Evolutionary conservation across 2,797 vertebrate genomes (phyloP).

Genomic region (Sebastes oblongus): DNA sequence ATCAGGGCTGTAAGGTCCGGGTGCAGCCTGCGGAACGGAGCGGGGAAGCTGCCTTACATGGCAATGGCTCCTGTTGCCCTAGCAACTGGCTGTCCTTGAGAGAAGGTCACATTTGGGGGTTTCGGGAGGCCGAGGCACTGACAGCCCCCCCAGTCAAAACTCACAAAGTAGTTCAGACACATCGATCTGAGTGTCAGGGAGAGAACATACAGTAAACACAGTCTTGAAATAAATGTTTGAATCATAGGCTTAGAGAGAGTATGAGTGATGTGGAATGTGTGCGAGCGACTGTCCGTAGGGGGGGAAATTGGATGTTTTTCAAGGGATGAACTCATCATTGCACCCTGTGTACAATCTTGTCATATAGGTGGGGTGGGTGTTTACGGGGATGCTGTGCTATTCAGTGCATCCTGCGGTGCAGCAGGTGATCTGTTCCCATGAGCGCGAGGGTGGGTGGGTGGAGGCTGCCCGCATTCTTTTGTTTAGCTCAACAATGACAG

Average conservation of each 20-base stretch:
- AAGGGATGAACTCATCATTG: not conserved
- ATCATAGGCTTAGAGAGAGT: slow-evolving; percentile 7
- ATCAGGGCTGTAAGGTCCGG: slow-evolving; percentile 60
- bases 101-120: slow-evolving; percentile 71
- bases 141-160: slow-evolving; percentile 72
- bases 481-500: slow-evolving; percentile 54
- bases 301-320: not conserved
- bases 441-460: slow-evolving; percentile 1
- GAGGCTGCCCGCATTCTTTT: slow-evolving; percentile 55
- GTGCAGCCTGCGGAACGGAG: slow-evolving; percentile 77
- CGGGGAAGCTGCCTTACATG: slow-evolving; percentile 71
- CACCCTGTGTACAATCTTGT: slow-evolving; percentile 5
- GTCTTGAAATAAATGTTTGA: slow-evolving; percentile 38
- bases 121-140: slow-evolving; percentile 66
- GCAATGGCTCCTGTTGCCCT: slow-evolving; percentile 81
- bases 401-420: slow-evolving; percentile 26
- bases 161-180: slow-evolving; percentile 61
- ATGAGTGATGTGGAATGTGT: slow-evolving; percentile 6
- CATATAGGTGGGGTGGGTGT: not conserved
- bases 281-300: not conserved
- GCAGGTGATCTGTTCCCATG: slow-evolving; percentile 53
- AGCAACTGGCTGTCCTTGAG: slow-evolving; percentile 84
- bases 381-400: slow-evolving; percentile 4
- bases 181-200: slow-evolving; percentile 45
- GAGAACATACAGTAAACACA: slow-evolving; percentile 27